Conservation (phyloP, 1,140 invertebrate species). For the Nymphalis io region DNA sequence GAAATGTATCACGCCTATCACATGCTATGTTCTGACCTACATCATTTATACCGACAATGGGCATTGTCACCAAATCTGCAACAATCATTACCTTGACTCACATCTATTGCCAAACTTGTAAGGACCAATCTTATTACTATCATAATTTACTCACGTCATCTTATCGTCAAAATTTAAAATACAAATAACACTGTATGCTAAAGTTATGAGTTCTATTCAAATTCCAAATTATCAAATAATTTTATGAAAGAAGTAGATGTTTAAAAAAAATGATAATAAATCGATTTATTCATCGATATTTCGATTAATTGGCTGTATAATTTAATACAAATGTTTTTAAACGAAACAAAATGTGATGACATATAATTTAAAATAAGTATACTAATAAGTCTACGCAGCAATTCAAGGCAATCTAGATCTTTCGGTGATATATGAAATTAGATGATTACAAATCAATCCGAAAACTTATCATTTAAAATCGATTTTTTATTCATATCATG, state of each 20-base stretch:
- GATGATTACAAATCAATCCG: neutral
- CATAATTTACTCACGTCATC: slow-evolving; percentile 61
- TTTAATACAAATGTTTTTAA: no score
- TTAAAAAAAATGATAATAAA: no score
- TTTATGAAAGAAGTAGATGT: no score
- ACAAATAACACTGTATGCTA: neutral
- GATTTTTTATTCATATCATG: neutral
- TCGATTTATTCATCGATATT: no score
- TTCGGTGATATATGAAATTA: slow-evolving; percentile 13
- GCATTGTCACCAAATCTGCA: slow-evolving; percentile 55
- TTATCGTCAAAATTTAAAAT: neutral
- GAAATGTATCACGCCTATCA: no score
- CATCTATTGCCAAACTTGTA: slow-evolving; percentile 42
- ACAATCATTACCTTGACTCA: slow-evolving; percentile 55
- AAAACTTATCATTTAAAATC: neutral
- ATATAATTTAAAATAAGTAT: neutral
- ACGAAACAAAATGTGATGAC: neutral
- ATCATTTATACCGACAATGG: neutral
- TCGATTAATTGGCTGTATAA: no score
- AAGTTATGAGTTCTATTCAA: no score
- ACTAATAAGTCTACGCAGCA: no score
- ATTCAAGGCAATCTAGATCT: slow-evolving; percentile 12
- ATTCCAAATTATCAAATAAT: no score
- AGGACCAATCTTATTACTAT: slow-evolving; percentile 41
- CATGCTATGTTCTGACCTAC: neutral